Base-by-base conservation (phyloP, 2,888 invertebrate genomes). In the Rotaria macrura region DNA sequence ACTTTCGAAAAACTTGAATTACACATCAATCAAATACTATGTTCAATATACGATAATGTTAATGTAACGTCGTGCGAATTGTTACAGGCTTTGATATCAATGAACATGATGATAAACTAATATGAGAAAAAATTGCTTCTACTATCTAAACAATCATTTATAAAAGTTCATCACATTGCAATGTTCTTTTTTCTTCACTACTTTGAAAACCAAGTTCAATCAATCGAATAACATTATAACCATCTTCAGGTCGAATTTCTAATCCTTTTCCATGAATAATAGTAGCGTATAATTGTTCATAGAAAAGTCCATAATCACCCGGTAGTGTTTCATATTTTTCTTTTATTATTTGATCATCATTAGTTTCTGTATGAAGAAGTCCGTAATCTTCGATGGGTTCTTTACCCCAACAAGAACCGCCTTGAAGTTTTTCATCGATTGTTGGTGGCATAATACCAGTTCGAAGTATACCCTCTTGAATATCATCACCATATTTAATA, bases 211-310 rank as follows among this genome's bases (percentile, higher is more conserved):
- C 79, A 25, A 79, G 43, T 43, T 79, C 79, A 43, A 79, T 79
- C 9, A 79, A n/a, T 6, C 79, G 79, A 25, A 79, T 79, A 43
- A 79, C 43, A 79, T 79, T 79, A 79, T 79, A 79, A n/a, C 79
- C 79, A 79, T 79, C 79, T 79, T 79, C 79, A 1, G 43, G 43
- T 43, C 79, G 43, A 79, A 79, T 79, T 43, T 79, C 43, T 79
- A 79, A 40, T 43, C 25, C 4, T 79, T 79, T 40, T 43, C 79
- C 43, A 79, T 43, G 43, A 40, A 79, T 43, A 79, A 79, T 79
- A n/a, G n/a, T 14, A 20, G 23, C 25, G n/a, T 79, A 79, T n/a
- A 79, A 79, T 43, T 79, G 43, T n/a, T 79, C 79, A 43, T 79
- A 79, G 14, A 79, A 79, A 0, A 43, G n/a, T 1, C 79, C 79